Percentiles rank a stretch among this genome's conserved stretches.
Evolutionary conservation across 2,888 invertebrate species (phyloP).

Genomic region (Diplolepis rosae): DNA sequence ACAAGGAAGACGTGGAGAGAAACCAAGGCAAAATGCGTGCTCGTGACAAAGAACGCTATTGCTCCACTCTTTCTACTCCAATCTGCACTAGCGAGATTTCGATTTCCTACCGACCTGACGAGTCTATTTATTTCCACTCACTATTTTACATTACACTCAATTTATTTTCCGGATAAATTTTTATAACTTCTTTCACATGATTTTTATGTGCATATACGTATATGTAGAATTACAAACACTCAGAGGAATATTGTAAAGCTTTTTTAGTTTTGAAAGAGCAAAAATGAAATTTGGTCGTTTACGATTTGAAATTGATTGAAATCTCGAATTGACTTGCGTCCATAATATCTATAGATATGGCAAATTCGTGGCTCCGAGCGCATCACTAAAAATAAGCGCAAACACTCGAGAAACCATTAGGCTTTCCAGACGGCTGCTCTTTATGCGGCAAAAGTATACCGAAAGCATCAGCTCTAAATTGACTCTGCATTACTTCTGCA

Average conservation of each 20-base stretch:
- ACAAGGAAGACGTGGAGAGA: slow-evolving; percentile 29
- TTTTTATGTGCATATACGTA: too few relatives aligned
- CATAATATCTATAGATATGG: slow-evolving; percentile 10
- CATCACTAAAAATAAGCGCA: slow-evolving; percentile 58
- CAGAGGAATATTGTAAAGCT: neutral
- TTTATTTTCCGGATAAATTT: neutral
- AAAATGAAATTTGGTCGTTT: neutral
- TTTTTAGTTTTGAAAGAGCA: neutral
- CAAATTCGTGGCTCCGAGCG: slow-evolving; percentile 35
- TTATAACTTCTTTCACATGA: neutral
- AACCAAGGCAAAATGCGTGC: slow-evolving; percentile 33
- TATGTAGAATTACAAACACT: too few relatives aligned
- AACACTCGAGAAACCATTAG: slow-evolving; percentile 66
- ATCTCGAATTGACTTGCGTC: neutral
- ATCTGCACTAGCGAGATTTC: slow-evolving; percentile 46
- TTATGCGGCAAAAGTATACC: slow-evolving; percentile 37
- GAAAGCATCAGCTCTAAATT: slow-evolving; percentile 31
- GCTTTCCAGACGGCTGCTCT: slow-evolving; percentile 61
- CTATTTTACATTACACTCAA: neutral
- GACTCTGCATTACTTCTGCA: slow-evolving; percentile 25
- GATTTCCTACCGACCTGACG: slow-evolving; percentile 46
- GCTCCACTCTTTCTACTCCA: slow-evolving; percentile 34
- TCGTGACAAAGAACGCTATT: slow-evolving; percentile 32
- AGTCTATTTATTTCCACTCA: slow-evolving; percentile 14
- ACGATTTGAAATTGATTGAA: neutral